Evolutionary conservation across 1,140 invertebrate species (phyloP).

Genomic region (Atopsyche davidsoni): DNA sequence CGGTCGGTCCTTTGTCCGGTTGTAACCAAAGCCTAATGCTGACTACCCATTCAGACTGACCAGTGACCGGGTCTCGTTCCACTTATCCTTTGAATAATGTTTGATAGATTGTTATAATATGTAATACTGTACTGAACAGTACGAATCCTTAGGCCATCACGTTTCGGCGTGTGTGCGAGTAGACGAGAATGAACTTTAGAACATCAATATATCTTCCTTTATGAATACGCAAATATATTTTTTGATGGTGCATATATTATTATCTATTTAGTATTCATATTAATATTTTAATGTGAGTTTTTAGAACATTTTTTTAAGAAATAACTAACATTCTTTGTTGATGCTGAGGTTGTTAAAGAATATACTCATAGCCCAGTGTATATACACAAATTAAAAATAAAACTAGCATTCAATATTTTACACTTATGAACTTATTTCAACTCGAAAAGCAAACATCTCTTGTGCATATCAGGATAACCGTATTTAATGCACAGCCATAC

Average conservation of each 20-base stretch:
- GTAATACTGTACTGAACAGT: conserved; percentile 5
- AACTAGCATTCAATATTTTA: no score
- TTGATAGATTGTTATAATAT: conserved; percentile 4
- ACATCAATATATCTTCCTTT: background rate
- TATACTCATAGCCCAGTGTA: no score
- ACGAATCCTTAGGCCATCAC: conserved; percentile 20
- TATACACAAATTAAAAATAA: no score
- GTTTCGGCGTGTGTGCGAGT: conserved; percentile 1
- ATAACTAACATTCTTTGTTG: background rate
- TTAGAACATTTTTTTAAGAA: background rate
- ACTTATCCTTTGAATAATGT: conserved; percentile 1
- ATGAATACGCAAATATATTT: background rate
- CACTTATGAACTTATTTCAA: no score
- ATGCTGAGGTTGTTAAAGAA: no score
- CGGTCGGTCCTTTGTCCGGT: no score
- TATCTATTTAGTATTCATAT: background rate
- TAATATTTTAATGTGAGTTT: background rate
- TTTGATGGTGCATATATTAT: background rate
- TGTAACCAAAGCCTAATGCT: no score
- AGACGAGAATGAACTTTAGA: background rate
- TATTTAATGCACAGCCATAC: no score
- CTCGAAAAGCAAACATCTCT: no score
- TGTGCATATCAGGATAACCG: no score
- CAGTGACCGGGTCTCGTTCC: background rate
- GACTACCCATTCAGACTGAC: background rate